Conservation (phyloP, 2,113 vertebrate species). For the Neolamprologus toae region DNA sequence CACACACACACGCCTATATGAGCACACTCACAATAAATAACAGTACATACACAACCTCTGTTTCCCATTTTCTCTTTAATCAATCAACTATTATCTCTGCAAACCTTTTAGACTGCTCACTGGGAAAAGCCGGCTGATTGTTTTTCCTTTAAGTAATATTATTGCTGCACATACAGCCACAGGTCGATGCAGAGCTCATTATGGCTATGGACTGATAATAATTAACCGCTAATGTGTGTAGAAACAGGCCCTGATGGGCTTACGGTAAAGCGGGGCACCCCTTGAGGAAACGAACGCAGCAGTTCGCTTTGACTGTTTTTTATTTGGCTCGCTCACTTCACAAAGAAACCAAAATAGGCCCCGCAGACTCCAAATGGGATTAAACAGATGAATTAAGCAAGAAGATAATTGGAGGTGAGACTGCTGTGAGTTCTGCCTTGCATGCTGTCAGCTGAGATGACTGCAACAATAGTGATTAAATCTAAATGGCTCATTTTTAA, state of each 20-base stretch:
- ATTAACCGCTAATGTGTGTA: slow-evolving; percentile 65
- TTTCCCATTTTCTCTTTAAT: neutral
- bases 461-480: neutral
- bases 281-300: slow-evolving; percentile 25
- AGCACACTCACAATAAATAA: neutral
- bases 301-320: slow-evolving; percentile 13
- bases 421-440: neutral
- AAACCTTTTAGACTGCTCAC: slow-evolving; percentile 26
- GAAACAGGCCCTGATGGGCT: slow-evolving; percentile 32
- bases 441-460: neutral
- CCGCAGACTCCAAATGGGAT: neutral
- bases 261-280: slow-evolving; percentile 3
- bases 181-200: slow-evolving; percentile 69
- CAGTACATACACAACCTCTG: neutral
- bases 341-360: slow-evolving; percentile 13
- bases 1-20: neutral
- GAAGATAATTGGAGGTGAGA: neutral
- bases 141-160: slow-evolving; percentile 68
- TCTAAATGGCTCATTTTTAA: neutral
- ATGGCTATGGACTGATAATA: slow-evolving; percentile 54
- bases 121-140: slow-evolving; percentile 47
- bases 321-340: slow-evolving; percentile 31
- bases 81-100: slow-evolving; percentile 26
- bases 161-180: slow-evolving; percentile 53
- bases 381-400: neutral